Base-by-base conservation (phyloP, 2,888 invertebrate genomes). In the Drosophila fungiperda region DNA sequence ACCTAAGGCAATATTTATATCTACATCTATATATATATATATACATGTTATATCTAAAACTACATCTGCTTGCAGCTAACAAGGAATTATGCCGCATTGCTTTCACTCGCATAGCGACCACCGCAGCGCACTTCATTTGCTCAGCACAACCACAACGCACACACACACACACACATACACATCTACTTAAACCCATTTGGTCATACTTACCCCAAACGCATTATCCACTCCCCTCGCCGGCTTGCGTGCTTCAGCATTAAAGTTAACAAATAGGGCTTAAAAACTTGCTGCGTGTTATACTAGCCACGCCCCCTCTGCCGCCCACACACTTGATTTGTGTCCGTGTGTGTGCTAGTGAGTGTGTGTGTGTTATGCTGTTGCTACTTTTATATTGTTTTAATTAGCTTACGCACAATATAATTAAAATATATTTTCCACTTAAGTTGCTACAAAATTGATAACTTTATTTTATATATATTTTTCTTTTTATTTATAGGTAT, bases 231-330 rank as follows among this genome's bases (percentile, higher is more conserved):
- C 20, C 48, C 45, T 32, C 8, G 58, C 52, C 36, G 11, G 59
- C 63, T 69, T 45, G 42, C 38, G 38, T 64, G 70, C 75, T 70
- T 33, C 40, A 64, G 83, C 63, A 82, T 85, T 85, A 89, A 83
- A 87, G 75, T 70, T 83, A 89, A 89, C 87, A 87, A 87, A 85
- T 75, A 83, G 80, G 75, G 89, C 83, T 87, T 89, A 84, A 89
- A 83, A 89, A 87, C 83, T 82, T 84, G 73, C 79, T 82, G 79
- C 68, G 69, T 80, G 73, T 54, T 57, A 20, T 11, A 35, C 35
- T 20, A 40, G 70, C 40, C 68, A 73, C 62, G 72, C 77, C 80
- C 57, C 45, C 42, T 17, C 12, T 32, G 17, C 2, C 36, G 15
- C n/a, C 45, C 73, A 49, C 68, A 8, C 23, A 2, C 8, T 15